phyloP scores from a whole-genome alignment of 2,113 vertebrate genomes.

The Paracyprichromis sp. region DNA sequence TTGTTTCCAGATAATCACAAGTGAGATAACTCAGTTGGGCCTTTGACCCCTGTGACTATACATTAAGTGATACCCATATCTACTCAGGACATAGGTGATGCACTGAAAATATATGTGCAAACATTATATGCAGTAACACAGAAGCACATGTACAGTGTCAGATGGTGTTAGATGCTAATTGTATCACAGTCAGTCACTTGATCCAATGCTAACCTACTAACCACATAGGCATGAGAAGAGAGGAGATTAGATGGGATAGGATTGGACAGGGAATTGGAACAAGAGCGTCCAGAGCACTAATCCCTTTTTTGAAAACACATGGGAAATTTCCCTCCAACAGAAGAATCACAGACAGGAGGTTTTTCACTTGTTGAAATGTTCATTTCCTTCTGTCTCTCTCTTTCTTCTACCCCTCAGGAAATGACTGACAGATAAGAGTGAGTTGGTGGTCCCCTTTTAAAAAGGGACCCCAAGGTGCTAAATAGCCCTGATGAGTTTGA shows the following conservation, averaged over 20 bases:
- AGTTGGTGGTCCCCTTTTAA: slow-evolving; percentile 43
- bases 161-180: slow-evolving; percentile 55
- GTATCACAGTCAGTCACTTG: slow-evolving; percentile 44
- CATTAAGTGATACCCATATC: neutral
- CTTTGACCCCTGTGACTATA: neutral
- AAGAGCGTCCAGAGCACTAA: slow-evolving; percentile 19
- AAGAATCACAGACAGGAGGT: slow-evolving; percentile 13
- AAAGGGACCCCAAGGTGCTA: slow-evolving; percentile 18
- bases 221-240: slow-evolving; percentile 22
- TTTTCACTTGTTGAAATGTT: slow-evolving; percentile 18
- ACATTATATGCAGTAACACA: neutral
- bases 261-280: slow-evolving; percentile 35
- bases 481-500: slow-evolving; percentile 42
- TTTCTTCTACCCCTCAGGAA: neutral
- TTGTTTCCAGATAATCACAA: neutral
- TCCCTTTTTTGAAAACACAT: slow-evolving; percentile 45
- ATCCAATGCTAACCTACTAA: slow-evolving; percentile 52
- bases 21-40: neutral
- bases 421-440: slow-evolving; percentile 18
- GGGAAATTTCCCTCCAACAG: slow-evolving; percentile 32
- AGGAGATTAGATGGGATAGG: slow-evolving; percentile 40
- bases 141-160: slow-evolving; percentile 4
- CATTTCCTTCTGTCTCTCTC: neutral
- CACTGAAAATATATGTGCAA: neutral
- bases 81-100: neutral